Evolutionary conservation across 2,797 vertebrate genomes (phyloP).

Genomic region (Mus spretus): DNA sequence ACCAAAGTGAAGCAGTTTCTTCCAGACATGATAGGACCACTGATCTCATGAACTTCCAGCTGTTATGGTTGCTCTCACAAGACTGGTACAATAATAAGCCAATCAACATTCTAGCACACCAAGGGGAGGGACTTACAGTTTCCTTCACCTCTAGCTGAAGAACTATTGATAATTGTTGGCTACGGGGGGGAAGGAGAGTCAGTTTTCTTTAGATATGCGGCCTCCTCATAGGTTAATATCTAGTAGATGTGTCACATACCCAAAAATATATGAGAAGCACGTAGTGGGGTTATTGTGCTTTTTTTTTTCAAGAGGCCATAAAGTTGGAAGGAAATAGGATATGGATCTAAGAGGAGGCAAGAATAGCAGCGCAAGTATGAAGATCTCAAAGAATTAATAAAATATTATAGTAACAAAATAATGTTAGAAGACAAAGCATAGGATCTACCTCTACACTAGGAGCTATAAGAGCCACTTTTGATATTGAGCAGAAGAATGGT

Average conservation of each 20-base stretch:
- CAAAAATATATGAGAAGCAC: not conserved
- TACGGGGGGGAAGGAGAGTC: not conserved
- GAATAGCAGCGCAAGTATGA: not conserved
- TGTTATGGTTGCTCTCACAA: not conserved
- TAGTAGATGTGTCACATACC: not conserved
- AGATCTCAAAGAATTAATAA: not conserved
- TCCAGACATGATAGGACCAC: not conserved
- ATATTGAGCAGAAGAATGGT: not conserved
- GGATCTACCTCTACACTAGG: not conserved
- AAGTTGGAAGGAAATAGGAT: not conserved
- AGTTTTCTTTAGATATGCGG: not conserved
- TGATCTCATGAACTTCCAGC: not conserved
- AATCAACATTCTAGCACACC: not conserved
- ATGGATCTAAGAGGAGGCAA: not conserved
- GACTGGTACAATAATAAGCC: not conserved
- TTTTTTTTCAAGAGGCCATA: not conserved
- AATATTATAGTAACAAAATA: not conserved
- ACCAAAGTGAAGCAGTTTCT: not conserved
- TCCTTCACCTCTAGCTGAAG: not conserved
- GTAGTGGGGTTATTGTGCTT: not conserved
- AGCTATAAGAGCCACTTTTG: not conserved
- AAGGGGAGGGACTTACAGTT: not conserved
- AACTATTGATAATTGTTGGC: not conserved
- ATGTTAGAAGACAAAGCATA: not conserved
- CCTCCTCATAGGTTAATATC: not conserved